These are phyloP conservation scores for Pachyrhynchus sulphureomaculatus DNA, from an alignment of 1,140 invertebrate genomes.

Conservation along the genomic window DNA sequence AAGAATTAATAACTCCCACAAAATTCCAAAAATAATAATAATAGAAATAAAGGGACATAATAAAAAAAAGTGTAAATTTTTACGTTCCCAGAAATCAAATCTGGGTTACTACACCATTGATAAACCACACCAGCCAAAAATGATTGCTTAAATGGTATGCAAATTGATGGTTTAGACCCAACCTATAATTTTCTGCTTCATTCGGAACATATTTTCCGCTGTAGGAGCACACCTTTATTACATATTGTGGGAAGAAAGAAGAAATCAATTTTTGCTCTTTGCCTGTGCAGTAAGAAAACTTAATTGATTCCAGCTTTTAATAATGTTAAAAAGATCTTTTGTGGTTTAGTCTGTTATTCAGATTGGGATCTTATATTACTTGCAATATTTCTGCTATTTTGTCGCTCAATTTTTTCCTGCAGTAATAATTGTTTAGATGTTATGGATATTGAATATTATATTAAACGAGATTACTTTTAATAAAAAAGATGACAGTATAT, in stretches of 20 bases:
- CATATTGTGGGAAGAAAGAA: not conserved
- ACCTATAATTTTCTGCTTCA: conserved; percentile 21
- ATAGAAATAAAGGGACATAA: no score
- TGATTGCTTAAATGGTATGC: conserved; percentile 13
- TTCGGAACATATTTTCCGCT: conserved; percentile 15
- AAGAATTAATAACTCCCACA: no score
- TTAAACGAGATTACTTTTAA: no score
- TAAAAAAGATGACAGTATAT: no score
- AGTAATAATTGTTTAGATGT: not conserved
- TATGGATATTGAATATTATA: no score
- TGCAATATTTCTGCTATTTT: not conserved
- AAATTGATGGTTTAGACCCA: conserved; percentile 9
- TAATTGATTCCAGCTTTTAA: not conserved
- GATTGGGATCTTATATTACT: conserved; percentile 1
- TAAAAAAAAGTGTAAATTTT: no score
- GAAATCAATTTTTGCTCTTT: no score
- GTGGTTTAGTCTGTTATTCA: conserved; percentile 13
- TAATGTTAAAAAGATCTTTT: not conserved
- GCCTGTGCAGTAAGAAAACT: no score
- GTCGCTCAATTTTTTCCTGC: not conserved
- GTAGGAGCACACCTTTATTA: conserved; percentile 11
- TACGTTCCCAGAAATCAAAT: not conserved
- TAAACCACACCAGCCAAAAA: not conserved
- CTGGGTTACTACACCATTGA: conserved; percentile 6
- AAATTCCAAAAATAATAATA: no score